phyloP scores from a whole-genome alignment of 2,888 invertebrate species.

The Acanthosepion esculentum region DNA sequence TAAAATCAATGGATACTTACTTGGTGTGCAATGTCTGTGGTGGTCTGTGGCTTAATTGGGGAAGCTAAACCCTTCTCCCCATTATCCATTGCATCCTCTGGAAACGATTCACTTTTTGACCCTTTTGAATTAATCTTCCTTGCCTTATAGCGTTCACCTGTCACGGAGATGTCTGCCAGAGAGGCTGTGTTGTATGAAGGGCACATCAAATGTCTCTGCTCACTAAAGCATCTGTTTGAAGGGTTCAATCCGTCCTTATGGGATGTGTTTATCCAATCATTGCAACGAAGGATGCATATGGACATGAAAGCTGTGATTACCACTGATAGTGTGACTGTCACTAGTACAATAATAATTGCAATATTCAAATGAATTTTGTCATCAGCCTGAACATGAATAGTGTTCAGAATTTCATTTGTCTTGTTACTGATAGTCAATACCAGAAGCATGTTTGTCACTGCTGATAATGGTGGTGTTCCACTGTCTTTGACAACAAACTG shows the following conservation, averaged over 20 bases:
- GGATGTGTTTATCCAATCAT: background rate
- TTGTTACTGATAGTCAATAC: background rate
- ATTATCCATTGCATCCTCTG: background rate
- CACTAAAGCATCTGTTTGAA: background rate
- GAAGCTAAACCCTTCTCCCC: constrained; percentile 10
- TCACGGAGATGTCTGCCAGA: background rate
- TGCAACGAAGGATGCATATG: constrained; percentile 12
- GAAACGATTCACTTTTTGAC: background rate
- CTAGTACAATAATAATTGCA: background rate
- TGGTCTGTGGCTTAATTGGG: constrained; percentile 7
- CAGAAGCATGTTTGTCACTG: background rate
- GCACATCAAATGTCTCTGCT: constrained; percentile 21
- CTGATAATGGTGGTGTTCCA: background rate
- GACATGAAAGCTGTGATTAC: constrained; percentile 1
- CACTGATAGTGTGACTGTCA: background rate
- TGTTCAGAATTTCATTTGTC: background rate
- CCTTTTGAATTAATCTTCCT: background rate
- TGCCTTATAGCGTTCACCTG: background rate
- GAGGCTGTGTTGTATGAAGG: background rate
- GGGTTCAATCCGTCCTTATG: background rate
- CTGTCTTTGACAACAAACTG: constrained; percentile 9
- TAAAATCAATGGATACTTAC: constrained; percentile 33
- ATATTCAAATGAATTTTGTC: constrained; percentile 1
- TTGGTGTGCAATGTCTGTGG: constrained; percentile 21
- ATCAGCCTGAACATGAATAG: background rate